phyloP scores from a whole-genome alignment of 2,888 invertebrate species.

The Ochlodes sylvanus region DNA sequence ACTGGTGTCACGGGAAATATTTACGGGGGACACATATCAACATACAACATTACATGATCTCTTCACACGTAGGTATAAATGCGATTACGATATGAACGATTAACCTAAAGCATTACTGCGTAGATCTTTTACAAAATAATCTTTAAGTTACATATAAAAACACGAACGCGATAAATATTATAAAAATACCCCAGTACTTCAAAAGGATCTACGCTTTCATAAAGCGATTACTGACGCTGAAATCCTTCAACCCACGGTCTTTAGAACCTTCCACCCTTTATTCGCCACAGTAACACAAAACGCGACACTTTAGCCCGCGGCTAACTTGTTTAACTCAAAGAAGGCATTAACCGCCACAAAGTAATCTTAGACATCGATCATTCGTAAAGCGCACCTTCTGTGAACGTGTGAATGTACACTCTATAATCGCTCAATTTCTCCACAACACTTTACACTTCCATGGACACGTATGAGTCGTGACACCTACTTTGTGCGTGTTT shows the following conservation, averaged over 20 bases:
- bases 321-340: slow-evolving; percentile 74
- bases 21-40: no score
- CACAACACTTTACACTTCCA: slow-evolving; percentile 2
- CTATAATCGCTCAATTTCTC: slow-evolving; percentile 27
- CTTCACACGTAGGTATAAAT: no score
- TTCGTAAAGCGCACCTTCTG: slow-evolving; percentile 59
- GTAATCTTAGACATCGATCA: slow-evolving; percentile 78
- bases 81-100: no score
- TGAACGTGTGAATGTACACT: slow-evolving; percentile 29
- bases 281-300: slow-evolving; percentile 45
- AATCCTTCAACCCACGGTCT: slow-evolving; percentile 13
- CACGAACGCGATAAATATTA: neutral
- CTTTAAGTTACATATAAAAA: neutral
- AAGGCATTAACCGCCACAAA: slow-evolving; percentile 65
- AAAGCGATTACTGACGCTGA: slow-evolving; percentile 27
- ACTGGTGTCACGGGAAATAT: no score
- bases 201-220: slow-evolving; percentile 28
- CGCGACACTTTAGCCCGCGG: slow-evolving; percentile 67
- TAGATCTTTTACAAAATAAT: no score
- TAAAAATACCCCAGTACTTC: slow-evolving; percentile 10
- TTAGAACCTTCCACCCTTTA: slow-evolving; percentile 27
- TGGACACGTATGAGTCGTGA: slow-evolving; percentile 2
- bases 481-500: slow-evolving; percentile 27
- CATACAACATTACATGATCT: no score
- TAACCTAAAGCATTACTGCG: no score